A percentile compares a stretch with the other conserved stretches of the same genome.
phyloP scores from a whole-genome alignment of 2,113 vertebrate genomes.

The Galbula dea region DNA sequence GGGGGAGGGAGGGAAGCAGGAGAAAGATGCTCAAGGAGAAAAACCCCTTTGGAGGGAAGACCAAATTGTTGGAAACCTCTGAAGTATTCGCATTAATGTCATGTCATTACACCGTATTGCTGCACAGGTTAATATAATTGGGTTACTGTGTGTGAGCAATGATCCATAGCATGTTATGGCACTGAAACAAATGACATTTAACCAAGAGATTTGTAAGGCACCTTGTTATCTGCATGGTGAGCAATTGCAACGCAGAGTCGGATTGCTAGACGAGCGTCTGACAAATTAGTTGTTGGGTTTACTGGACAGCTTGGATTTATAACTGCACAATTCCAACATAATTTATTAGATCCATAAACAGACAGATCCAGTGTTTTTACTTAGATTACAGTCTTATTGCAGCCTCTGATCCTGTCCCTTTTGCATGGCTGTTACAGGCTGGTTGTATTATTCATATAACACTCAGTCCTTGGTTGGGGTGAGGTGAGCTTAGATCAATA shows the following conservation, averaged over 20 bases:
- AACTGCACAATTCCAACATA: constrained; percentile 74
- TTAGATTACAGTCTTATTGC: constrained; percentile 73
- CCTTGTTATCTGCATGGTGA: constrained; percentile 83
- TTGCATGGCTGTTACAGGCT: constrained; percentile 46
- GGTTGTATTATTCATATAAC: constrained; percentile 59
- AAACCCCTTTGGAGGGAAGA: constrained; percentile 47
- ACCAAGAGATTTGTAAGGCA: constrained; percentile 80
- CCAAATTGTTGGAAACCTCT: constrained; percentile 62
- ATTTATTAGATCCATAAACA: constrained; percentile 82
- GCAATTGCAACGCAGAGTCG: constrained; percentile 75
- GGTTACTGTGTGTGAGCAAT: constrained; percentile 82
- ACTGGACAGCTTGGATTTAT: constrained; percentile 82
- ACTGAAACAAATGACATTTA: constrained; percentile 87
- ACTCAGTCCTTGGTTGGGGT: neutral
- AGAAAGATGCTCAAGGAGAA: constrained; percentile 25
- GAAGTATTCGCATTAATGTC: constrained; percentile 76
- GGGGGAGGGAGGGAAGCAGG: neutral
- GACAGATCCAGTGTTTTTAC: constrained; percentile 76
- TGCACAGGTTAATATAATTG: constrained; percentile 84
- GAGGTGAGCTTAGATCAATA: neutral
- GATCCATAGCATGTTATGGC: constrained; percentile 82
- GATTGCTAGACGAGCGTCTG: constrained; percentile 73
- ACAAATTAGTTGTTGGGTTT: constrained; percentile 85
- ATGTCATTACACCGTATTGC: constrained; percentile 78
- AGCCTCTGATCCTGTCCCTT: constrained; percentile 53